Evolutionary conservation across 2,888 invertebrate species (phyloP).

Genomic region (Nomada ferruginata): DNA sequence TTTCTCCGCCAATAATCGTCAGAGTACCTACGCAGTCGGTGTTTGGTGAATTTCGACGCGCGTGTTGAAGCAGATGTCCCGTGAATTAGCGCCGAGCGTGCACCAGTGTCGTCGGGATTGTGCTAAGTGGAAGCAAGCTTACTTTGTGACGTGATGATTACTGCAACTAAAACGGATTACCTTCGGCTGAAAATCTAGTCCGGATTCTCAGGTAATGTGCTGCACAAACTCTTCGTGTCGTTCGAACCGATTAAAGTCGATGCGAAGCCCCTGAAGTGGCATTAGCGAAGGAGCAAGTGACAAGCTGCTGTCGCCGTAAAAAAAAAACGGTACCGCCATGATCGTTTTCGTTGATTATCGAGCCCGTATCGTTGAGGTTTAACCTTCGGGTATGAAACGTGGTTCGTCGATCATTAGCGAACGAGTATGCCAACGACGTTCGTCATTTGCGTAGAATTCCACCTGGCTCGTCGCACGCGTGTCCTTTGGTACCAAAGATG

Average conservation of each 20-base stretch:
- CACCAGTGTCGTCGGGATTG: constrained; percentile 17
- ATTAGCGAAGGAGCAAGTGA: constrained; percentile 44
- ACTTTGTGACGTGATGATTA: constrained; percentile 62
- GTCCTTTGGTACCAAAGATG: neutral
- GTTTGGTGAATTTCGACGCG: neutral
- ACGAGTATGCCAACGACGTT: neutral
- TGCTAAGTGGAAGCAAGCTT: constrained; percentile 42
- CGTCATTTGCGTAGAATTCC: neutral
- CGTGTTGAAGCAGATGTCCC: neutral
- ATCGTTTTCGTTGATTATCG: constrained; percentile 1
- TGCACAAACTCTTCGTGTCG: constrained; percentile 44
- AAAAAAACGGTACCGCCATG: constrained; percentile 17
- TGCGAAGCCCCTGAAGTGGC: constrained; percentile 49
- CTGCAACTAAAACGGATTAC: constrained; percentile 60
- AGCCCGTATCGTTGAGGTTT: neutral
- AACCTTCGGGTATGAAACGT: neutral
- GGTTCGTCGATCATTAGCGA: neutral
- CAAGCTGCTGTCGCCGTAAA: constrained; percentile 24
- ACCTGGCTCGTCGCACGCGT: neutral
- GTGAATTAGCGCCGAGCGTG: neutral
- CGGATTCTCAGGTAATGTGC: constrained; percentile 55
- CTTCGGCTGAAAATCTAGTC: constrained; percentile 46
- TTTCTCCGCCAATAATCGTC: neutral
- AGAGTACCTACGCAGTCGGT: neutral
- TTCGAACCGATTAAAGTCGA: constrained; percentile 59